Percentiles rank a stretch among this genome's conserved stretches.
phyloP scores from a whole-genome alignment of 2,888 invertebrate genomes.

The Tetranychus piercei region DNA sequence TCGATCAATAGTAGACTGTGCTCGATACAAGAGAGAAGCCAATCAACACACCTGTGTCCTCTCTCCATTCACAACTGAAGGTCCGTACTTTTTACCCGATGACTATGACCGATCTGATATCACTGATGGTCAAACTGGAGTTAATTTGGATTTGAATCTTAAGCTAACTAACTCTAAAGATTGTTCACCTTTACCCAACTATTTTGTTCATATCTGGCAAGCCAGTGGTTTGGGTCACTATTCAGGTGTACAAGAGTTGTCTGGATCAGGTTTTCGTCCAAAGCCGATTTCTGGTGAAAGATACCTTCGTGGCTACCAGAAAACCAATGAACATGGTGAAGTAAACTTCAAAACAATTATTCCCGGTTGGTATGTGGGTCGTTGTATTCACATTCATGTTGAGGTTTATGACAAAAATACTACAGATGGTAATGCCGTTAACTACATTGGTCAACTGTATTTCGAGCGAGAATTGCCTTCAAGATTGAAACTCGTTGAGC shows the following conservation, averaged over 20 bases:
- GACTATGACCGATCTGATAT: background rate
- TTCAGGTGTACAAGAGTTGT: background rate
- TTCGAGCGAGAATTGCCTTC: background rate
- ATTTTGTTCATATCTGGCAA: background rate
- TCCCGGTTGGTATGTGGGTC: slow-evolving; percentile 13
- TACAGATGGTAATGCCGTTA: background rate
- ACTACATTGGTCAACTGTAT: slow-evolving; percentile 7
- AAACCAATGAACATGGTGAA: slow-evolving; percentile 16
- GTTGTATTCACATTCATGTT: slow-evolving; percentile 7
- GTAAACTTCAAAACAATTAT: slow-evolving; percentile 17
- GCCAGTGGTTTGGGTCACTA: background rate
- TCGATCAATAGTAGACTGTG: background rate
- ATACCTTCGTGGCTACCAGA: slow-evolving; percentile 18
- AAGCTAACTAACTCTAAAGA: background rate
- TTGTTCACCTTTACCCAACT: background rate
- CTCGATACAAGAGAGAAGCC: background rate
- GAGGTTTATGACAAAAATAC: background rate
- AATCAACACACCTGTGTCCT: slow-evolving; percentile 4
- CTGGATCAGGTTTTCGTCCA: too few species aligned
- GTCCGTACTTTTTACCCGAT: slow-evolving; percentile 5
- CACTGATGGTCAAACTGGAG: background rate
- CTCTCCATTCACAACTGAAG: background rate
- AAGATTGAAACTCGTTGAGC: background rate
- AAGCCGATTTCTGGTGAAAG: slow-evolving; percentile 12
- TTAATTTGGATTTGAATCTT: background rate